phyloP scores from a whole-genome alignment of 2,888 invertebrate genomes.

The Hoplodrina ambigua region DNA sequence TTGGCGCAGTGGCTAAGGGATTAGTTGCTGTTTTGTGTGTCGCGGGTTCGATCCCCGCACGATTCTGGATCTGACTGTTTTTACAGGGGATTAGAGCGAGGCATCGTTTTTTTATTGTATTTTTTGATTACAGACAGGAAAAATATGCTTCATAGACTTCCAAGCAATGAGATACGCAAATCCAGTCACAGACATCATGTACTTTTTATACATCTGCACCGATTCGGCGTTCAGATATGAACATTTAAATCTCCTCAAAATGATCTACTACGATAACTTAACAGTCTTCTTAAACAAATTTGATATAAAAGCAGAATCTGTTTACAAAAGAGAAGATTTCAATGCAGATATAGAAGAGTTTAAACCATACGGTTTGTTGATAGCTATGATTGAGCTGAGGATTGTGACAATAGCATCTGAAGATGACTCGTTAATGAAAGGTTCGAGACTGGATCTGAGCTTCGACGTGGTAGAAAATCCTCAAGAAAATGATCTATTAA shows the following conservation, averaged over 20 bases:
- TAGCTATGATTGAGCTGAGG: constrained; percentile 79
- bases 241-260: constrained; percentile 72
- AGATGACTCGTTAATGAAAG: constrained; percentile 68
- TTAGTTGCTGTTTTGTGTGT: no score
- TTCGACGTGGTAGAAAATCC: constrained; percentile 55
- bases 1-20: no score
- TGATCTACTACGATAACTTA: constrained; percentile 76
- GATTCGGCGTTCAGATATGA: constrained; percentile 79
- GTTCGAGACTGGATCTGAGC: constrained; percentile 62
- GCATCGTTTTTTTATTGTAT: neutral
- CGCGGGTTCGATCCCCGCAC: no score
- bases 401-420: constrained; percentile 72
- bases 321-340: constrained; percentile 76
- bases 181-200: constrained; percentile 80
- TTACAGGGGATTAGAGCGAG: no score
- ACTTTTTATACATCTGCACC: constrained; percentile 81
- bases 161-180: constrained; percentile 83
- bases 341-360: constrained; percentile 73
- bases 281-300: constrained; percentile 72
- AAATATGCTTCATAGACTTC: constrained; percentile 82
- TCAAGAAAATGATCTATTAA: constrained; percentile 68
- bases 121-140: constrained; percentile 71
- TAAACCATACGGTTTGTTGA: constrained; percentile 77
- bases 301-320: constrained; percentile 70
- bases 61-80: no score